Base-by-base conservation (phyloP, 2,797 vertebrate species). In the Sebastes cheni region DNA sequence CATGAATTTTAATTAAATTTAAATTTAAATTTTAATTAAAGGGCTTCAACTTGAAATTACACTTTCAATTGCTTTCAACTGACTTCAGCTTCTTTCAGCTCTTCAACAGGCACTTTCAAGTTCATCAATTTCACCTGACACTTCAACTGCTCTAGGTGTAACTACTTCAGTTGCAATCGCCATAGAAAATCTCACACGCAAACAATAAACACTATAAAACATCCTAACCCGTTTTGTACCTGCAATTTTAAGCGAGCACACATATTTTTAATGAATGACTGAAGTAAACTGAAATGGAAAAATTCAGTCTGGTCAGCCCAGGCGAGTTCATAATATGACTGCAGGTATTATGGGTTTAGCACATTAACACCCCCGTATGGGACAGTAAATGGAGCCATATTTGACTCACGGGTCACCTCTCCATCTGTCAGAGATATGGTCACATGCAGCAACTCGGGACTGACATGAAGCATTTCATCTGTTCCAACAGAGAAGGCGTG, bases 401-500 rank as follows among this genome's bases (percentile, higher is more conserved):
- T 79, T 90, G 82, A 89, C 81, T 75, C 14, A 20, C 3, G 74
- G 78, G 84, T 90, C 89, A 83, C 60, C 61, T 76, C 29, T 88
- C 88, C 84, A 82, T 93, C 92, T 93, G 90, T 87, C 88, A 76
- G 9, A 79, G 75, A 81, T 58, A 59, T 32, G 25, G 76, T 69
- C 82, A 64, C 76, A 74, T 66, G 73, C 79, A 77, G 76, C 80
- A 84, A 90, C 89, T 91, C 78, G 73, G 80, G 77, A 80, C 73
- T 74, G 83, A 90, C 85, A 76, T 59, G 80, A 85, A 86, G 74
- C 77, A 85, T 89, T 89, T 87, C 87, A 85, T 86, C 79, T 78
- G 77, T 75, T 89, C 82, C 77, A 62, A 72, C 72, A 69, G 83
- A 79, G 83, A 60, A 46, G 34, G 72, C 59, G 60, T 61, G 68